Base-by-base conservation (phyloP, 1,140 invertebrate species). In the Formica selysi region DNA sequence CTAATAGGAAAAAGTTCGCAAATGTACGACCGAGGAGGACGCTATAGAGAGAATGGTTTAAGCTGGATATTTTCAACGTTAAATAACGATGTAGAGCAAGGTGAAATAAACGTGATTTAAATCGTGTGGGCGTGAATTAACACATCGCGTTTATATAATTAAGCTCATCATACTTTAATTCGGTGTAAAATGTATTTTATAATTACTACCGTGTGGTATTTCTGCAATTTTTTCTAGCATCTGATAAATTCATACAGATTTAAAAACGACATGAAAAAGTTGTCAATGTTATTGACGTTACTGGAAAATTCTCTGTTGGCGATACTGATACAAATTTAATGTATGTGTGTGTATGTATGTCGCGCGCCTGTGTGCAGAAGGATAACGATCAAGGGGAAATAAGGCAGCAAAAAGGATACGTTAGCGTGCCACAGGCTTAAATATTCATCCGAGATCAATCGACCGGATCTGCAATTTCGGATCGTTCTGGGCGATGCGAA, bases 361-460 rank as follows among this genome's bases (percentile, higher is more conserved):
- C 16, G 4, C 8, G 13, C 3, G 3, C 1, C 4, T 51, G 16
- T 51, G 16, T 19, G 48, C 48, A 19, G 4, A 5, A 51, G 48
- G 48, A 67, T 22, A 67, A 38, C 36, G 65, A 68, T 68, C 5
- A 54, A 38, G 54, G 32, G n/a, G 51, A 74, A 61, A 29, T 70
- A 80, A 80, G 65, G 78, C 36, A 36, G 16, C 7, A 67, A 22
- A 29, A 80, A 57, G 78, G 78, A 70, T 71, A 70, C 65, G 64
- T 26, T 70, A 57, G 64, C 70, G 48, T 57, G 48, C 65, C 48
- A 41, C 51, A 26, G 68, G 54, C 81, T 86, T 86, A 86, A 86
- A 86, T 86, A 86, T 86, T 86, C 85, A 86, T 86, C 32, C 64
- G 73, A 86, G 73, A 87, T 87, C 71, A 76, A 71, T 64, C 87